Conservation (phyloP, 2,113 vertebrate genomes). For the Xenotilapia longispinis region DNA sequence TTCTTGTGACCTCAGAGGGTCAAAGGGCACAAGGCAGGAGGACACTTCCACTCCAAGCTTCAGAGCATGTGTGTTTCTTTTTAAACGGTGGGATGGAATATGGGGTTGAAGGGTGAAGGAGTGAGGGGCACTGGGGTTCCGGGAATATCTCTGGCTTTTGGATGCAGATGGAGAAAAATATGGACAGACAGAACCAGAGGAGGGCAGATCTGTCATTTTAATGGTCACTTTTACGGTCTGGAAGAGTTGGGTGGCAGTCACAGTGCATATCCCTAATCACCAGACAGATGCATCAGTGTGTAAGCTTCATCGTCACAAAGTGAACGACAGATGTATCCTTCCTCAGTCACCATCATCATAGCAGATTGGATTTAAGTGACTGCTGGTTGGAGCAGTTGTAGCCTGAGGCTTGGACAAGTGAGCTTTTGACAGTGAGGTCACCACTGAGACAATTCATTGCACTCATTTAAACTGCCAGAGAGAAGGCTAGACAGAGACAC, state of each 20-base stretch:
- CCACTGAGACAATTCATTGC: not conserved
- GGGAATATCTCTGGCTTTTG: constrained; percentile 12
- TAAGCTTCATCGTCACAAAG: constrained; percentile 14
- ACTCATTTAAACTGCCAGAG: not conserved
- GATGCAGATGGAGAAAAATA: not conserved
- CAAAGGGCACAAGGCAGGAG: constrained; percentile 27
- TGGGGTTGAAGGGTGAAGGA: not conserved
- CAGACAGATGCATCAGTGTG: constrained; percentile 36
- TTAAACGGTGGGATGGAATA: not conserved
- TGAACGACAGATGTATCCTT: constrained; percentile 40
- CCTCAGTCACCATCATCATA: not conserved
- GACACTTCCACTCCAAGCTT: constrained; percentile 28
- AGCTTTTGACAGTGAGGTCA: not conserved
- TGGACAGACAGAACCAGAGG: not conserved
- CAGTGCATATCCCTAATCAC: not conserved
- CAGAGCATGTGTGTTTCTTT: constrained; percentile 9
- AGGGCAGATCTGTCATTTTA: constrained; percentile 56
- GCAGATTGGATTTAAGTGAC: not conserved
- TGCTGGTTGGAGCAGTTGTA: not conserved
- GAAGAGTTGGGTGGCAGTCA: constrained; percentile 33
- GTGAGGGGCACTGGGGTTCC: not conserved
- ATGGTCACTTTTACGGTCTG: constrained; percentile 58
- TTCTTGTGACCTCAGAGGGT: constrained; percentile 35
- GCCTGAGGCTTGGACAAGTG: not conserved
- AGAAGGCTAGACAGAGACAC: not conserved